A percentile compares a stretch with the other conserved stretches of the same genome.
These are phyloP conservation scores for Lordiphosa stackelbergi DNA, from an alignment of 1,140 invertebrate genomes.

Conservation along the genomic window DNA sequence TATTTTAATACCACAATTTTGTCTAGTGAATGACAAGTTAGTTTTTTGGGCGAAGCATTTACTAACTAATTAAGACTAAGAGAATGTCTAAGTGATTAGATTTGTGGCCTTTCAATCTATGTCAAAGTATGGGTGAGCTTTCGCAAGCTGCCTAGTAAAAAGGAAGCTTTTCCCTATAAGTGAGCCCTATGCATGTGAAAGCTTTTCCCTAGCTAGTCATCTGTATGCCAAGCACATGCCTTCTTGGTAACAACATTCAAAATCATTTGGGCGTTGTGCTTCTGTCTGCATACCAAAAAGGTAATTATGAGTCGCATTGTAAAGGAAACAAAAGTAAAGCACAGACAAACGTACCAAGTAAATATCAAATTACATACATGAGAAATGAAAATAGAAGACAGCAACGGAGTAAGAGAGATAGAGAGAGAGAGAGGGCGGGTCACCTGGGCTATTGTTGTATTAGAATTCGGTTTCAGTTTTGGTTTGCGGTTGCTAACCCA, in stretches of 20 bases:
- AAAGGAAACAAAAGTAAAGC: constrained; percentile 61
- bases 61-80: constrained; percentile 45
- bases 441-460: constrained; percentile 46
- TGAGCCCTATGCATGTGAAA: constrained; percentile 21
- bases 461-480: constrained; percentile 42
- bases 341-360: constrained; percentile 17
- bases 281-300: constrained; percentile 73
- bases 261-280: constrained; percentile 33
- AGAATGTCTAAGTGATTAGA: constrained; percentile 50
- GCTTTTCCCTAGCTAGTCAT: constrained; percentile 13
- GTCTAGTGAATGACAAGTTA: constrained; percentile 9
- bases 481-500: constrained; percentile 30
- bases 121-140: constrained; percentile 21
- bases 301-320: constrained; percentile 70
- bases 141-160: constrained; percentile 10
- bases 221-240: constrained; percentile 41
- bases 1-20: constrained; percentile 14
- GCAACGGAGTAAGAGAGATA: constrained; percentile 1
- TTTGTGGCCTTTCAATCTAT: constrained; percentile 14
- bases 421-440: constrained; percentile 1
- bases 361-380: constrained; percentile 68
- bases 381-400: constrained; percentile 39
- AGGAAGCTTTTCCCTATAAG: constrained; percentile 1
- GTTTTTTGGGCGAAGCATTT: constrained; percentile 10
- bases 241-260: constrained; percentile 33